These are phyloP conservation scores for Drosophila falleni DNA, from an alignment of 2,888 invertebrate species.

Conservation along the genomic window DNA sequence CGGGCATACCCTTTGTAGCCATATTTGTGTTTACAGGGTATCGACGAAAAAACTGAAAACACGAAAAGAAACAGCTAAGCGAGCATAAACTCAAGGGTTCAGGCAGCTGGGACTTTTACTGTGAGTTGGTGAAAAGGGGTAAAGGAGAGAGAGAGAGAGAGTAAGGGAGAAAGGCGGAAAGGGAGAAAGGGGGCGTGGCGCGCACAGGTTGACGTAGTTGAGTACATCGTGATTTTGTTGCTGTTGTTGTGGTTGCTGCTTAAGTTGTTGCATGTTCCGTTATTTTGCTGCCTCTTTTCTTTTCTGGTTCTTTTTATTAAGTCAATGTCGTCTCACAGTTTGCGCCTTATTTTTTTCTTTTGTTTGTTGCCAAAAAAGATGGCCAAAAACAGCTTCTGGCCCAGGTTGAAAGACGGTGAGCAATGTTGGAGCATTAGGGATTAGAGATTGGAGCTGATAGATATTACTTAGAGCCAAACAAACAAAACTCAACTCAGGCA, in stretches of 20 bases:
- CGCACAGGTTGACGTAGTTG: conserved; percentile 40
- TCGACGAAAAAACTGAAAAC: conserved; percentile 6
- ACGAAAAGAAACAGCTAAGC: conserved; percentile 42
- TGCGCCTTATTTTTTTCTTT: conserved; percentile 13
- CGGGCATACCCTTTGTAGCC: not conserved
- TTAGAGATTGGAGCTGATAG: conserved; percentile 21
- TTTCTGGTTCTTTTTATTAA: conserved; percentile 38
- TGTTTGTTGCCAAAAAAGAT: not conserved
- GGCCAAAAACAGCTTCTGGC: conserved; percentile 27
- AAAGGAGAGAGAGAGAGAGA: too few relatives aligned
- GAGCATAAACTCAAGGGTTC: conserved; percentile 60
- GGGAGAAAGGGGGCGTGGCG: not conserved
- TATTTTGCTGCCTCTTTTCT: conserved; percentile 4
- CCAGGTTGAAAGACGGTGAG: conserved; percentile 11
- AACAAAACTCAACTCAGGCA: conserved; percentile 1
- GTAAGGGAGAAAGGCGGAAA: not conserved
- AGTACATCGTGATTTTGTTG: conserved; percentile 51
- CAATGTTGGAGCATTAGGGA: conserved; percentile 27
- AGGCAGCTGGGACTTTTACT: conserved; percentile 20
- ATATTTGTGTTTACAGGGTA: conserved; percentile 18
- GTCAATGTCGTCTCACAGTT: conserved; percentile 33
- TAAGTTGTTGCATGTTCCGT: conserved; percentile 16
- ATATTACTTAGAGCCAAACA: conserved; percentile 11
- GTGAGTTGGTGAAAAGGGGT: not conserved
- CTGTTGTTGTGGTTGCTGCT: conserved; percentile 18